Evolutionary conservation across 37 sponge, comb jelly and placozoan species (phyloP).

Genomic region (Dysidea cf. avara): DNA sequence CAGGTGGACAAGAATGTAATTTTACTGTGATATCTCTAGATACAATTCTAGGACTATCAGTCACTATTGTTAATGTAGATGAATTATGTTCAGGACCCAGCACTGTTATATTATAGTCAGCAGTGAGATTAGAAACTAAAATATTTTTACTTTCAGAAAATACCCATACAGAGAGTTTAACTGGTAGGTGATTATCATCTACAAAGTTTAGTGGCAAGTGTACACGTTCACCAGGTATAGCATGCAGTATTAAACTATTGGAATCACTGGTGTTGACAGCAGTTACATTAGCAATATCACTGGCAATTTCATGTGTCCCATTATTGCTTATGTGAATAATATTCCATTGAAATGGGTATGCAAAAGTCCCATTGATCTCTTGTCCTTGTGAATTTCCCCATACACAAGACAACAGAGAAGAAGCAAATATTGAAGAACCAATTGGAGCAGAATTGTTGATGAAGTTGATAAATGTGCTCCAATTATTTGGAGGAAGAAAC

Average conservation of each 20-base stretch:
- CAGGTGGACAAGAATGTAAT: constrained; percentile 6
- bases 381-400: constrained; percentile 20
- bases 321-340: too few species aligned
- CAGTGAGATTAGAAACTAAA: too few species aligned
- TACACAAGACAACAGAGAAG: constrained; percentile 27
- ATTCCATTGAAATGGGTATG: neutral
- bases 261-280: too few species aligned
- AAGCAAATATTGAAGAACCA: constrained; percentile 38
- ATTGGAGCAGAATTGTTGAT: constrained; percentile 16
- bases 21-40: neutral
- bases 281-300: neutral
- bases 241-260: too few species aligned
- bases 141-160: too few species aligned
- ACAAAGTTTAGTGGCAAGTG: too few species aligned
- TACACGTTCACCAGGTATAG: too few species aligned
- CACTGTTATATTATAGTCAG: too few species aligned
- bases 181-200: too few species aligned
- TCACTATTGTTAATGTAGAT: neutral
- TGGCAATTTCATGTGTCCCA: neutral
- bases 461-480: constrained; percentile 14
- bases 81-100: neutral
- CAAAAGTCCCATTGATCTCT: neutral
- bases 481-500: neutral
- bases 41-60: neutral
- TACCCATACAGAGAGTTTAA: too few species aligned